Evolutionary conservation across 2,888 invertebrate species (phyloP), one percentile per base, ranked within the genome.

Genomic region (Sminthurinus aureus): DNA sequence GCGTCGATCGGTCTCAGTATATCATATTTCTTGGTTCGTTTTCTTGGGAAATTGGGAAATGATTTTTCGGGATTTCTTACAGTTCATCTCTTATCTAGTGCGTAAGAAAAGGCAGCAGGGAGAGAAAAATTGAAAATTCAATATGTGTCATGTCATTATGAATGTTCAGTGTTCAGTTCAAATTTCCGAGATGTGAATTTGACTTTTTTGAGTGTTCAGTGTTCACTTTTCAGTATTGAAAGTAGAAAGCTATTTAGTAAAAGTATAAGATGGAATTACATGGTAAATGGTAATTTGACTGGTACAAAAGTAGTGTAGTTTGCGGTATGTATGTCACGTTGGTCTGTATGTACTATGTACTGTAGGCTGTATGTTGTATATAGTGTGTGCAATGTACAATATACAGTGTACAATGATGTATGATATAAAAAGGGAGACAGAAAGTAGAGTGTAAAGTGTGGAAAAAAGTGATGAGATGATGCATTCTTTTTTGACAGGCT

Each of bases 401-500:
- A 9, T 58, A 18, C 15, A 58, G 18, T 58, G n/a, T n/a, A n/a
- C n/a, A n/a, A n/a, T n/a, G n/a, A n/a, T n/a, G n/a, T n/a, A n/a
- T n/a, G 58, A 58, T 15, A 58, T 58, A 18, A 58, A 18, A 58
- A 13, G 13, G 58, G 58, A 13, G 58, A 58, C 18, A 38, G 38
- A 38, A 6, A 38, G 6, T 2, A 58, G 58, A 58, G 15, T 58
- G 58, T 58, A 38, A 38, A 38, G 58, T 58, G 58, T 58, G 58
- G 13, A 18, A 26, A 20, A 51, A 51, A 50, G 75, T 75, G 75
- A 75, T 75, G 75, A 75, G 75, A 75, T 38, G 38, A 38, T 75
- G 75, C 75, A 75, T 75, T 75, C 75, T 75, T 75, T 24, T 75
- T 75, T 75, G 75, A 75, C 75, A 75, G 75, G 75, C 20, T 38